phyloP scores from a whole-genome alignment of 2,888 invertebrate genomes.

The Drosophila cyrtoloma region DNA sequence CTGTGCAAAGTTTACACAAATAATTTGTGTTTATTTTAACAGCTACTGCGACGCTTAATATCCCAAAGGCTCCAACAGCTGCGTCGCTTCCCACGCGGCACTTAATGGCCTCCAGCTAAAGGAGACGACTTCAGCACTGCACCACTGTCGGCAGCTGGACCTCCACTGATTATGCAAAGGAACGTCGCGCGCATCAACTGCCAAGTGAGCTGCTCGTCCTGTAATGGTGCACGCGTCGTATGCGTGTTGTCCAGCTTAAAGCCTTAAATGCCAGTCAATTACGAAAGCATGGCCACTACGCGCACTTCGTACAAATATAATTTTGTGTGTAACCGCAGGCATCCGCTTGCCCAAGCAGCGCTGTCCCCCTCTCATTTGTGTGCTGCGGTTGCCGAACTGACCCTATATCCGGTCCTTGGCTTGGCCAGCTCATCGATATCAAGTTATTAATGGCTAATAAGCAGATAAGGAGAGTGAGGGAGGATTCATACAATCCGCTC shows the following conservation, averaged over 20 bases:
- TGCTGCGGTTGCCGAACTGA: constrained; percentile 58
- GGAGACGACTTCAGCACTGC: constrained; percentile 23
- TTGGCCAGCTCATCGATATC: constrained; percentile 69
- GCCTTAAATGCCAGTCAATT: constrained; percentile 69
- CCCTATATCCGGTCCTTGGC: constrained; percentile 25
- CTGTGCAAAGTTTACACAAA: constrained; percentile 76
- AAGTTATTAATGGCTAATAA: constrained; percentile 81
- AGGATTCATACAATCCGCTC: constrained; percentile 48
- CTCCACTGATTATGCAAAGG: constrained; percentile 73
- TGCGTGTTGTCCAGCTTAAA: constrained; percentile 67
- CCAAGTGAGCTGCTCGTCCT: constrained; percentile 30
- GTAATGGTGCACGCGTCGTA: constrained; percentile 56
- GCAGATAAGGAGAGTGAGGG: constrained; percentile 27
- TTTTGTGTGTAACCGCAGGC: constrained; percentile 71
- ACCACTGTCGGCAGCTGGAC: constrained; percentile 27
- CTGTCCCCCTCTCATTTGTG: constrained; percentile 17
- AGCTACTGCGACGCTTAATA: constrained; percentile 61
- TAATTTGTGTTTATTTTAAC: constrained; percentile 81
- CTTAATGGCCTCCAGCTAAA: constrained; percentile 60
- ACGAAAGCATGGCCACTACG: constrained; percentile 41
- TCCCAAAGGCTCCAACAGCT: constrained; percentile 53
- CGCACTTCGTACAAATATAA: constrained; percentile 57
- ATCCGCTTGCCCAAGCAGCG: constrained; percentile 51
- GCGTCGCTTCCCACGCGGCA: constrained; percentile 72
- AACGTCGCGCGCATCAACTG: constrained; percentile 63